Evolutionary conservation across 2,888 invertebrate species (phyloP), one percentile per base, ranked within the genome.

Genomic region (Physocephala rufipes): DNA sequence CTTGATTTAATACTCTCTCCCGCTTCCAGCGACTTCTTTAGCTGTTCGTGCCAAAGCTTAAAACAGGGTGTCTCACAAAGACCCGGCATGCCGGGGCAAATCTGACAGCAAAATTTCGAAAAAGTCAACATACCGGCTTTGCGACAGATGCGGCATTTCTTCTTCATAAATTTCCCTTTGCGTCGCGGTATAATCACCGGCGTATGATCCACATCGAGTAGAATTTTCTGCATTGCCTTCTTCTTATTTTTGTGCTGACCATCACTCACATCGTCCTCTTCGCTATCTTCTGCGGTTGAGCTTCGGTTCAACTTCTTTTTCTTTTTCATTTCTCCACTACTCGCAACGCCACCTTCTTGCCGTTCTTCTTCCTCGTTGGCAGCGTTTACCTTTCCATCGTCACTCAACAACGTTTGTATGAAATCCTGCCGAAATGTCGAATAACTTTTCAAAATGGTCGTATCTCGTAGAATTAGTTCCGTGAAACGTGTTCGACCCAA

Each of bases 41-140:
- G 74, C 19, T 77, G 75, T 1, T 78, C 77, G 65, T 81, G 80
- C 79, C 79, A 81, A 13, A 81, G 64, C 9, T 74, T 75, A 51
- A 81, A 81, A 69, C 81, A 81, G 4, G 80, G 80, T 45, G 75
- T 74, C n/a, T 71, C 63, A 24, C 80, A 81, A 5, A 81, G 71
- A 4, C 81, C 80, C 0, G 80, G 80, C 63, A 70, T 75, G 4
- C 79, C 79, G 9, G 81, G 78, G 36, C 80, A 81, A 4, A 72
- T 26, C 26, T 74, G 76, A 67, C 80, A 81, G 76, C 78, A 78
- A 24, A 72, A 74, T 43, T 78, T 78, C 43, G 79, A 78, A 36
- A 76, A 79, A 61, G 78, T 80, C 47, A 78, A 13, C 79, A 80
- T 76, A 24, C 81, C 80, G 5, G 68, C 74, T 30, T 79, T 79